A percentile compares a stretch with the other conserved stretches of the same genome.
Conservation (phyloP, 2,113 vertebrate species). For the Hymenochirus boettgeri region DNA sequence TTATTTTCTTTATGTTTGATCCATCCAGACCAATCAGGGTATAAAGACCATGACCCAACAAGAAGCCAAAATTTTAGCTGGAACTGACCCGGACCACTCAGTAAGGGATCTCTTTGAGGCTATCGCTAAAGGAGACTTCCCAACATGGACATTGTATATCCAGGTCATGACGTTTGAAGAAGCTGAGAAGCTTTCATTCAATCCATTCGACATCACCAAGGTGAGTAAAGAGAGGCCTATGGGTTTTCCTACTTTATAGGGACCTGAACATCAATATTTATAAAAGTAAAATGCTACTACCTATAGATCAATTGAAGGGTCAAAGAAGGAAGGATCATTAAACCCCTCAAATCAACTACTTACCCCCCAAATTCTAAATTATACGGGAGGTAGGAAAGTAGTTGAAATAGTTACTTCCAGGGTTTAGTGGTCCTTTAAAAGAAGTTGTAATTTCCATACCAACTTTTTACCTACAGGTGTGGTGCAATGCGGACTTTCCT, state of each 20-base stretch:
- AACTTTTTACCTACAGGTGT: slow-evolving; percentile 63
- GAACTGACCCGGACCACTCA: slow-evolving; percentile 82
- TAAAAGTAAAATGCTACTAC: too few relatives aligned
- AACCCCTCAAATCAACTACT: too few relatives aligned
- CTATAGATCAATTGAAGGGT: too few relatives aligned
- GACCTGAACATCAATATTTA: too few relatives aligned
- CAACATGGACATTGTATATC: slow-evolving; percentile 87
- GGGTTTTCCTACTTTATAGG: too few relatives aligned
- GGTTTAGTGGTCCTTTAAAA: too few relatives aligned
- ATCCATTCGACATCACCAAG: slow-evolving; percentile 95
- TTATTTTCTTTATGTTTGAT: slow-evolving; percentile 7
- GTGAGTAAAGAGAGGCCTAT: slow-evolving; percentile 52
- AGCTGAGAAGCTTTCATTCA: slow-evolving; percentile 80
- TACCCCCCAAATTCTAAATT: too few relatives aligned
- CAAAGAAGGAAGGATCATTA: too few relatives aligned
- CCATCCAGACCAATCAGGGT: slow-evolving; percentile 84
- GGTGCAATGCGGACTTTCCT: slow-evolving; percentile 83
- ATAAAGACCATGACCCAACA: slow-evolving; percentile 81
- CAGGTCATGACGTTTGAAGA: slow-evolving; percentile 94
- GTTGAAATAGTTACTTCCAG: too few relatives aligned
- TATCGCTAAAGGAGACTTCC: slow-evolving; percentile 77
- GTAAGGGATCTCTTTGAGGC: slow-evolving; percentile 84
- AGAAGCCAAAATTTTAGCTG: slow-evolving; percentile 69
- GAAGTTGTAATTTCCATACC: too few relatives aligned
- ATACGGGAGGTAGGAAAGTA: too few relatives aligned